Evolutionary conservation across 2,113 vertebrate species (phyloP), one percentile per base, ranked within the genome.

Genomic region (Aplodontia rufa): DNA sequence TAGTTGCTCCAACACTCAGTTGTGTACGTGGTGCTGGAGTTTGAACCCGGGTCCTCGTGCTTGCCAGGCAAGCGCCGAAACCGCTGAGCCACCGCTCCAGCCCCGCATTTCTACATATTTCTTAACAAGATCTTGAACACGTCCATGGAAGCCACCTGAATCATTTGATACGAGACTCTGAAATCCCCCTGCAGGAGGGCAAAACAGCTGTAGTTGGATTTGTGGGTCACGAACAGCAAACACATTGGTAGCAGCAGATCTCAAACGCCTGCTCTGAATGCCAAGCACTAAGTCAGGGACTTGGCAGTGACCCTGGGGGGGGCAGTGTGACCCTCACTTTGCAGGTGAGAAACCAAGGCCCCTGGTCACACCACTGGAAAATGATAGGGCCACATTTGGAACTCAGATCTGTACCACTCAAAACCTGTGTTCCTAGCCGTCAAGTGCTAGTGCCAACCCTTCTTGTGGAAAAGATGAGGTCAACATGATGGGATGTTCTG

Each of bases 181-280:
- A 53, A 49, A 16, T 3, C 8, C 35, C 45, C 66, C 78, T 24
- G 37, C 72, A 3, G 37, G 66, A 66, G 72, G 14, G 17, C 55
- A 5, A 2, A 13, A 3, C 2, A 42, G 58, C 1, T 9, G 16
- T 42, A 20, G 37, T 8, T 9, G 2, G 47, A 62, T 45, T 8
- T 42, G 28, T 16, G 3, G 5, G 3, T 53, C 45, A 20, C 2
- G 11, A 17, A 3, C 17, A 32, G 74, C 6, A 8, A 58, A 2
- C 14, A 10, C 5, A 4, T 49, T 17, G 22, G 28, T 16, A 51
- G 69, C 24, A 11, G 20, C 6, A 17, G 1, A 8, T 22, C 81
- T 62, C 1, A 1, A 20, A 6, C 6, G 13, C 69, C 72, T 49
- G 0, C 55, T 28, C n/a, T 13, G 3, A 3, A 82, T 49, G 32